Evolutionary conservation across 2,797 vertebrate genomes (phyloP), one percentile per base, ranked within the genome.

Genomic region (Acanthornis magna): DNA sequence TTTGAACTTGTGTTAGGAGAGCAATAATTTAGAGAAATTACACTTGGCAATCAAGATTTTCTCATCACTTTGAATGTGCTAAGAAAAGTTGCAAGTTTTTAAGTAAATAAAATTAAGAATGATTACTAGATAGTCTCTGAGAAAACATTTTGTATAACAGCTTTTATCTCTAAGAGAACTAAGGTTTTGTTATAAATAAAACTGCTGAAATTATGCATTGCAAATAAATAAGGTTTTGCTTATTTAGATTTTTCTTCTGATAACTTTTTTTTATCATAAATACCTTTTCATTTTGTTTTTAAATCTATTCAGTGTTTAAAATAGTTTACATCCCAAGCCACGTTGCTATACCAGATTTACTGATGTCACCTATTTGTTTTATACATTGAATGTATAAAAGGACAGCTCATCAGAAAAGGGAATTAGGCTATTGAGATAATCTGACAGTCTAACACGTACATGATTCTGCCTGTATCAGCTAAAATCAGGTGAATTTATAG

Each of bases 181-280:
- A 34, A 88, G 18, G 32, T 34, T 79, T 78, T 70, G 9, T 73
- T 57, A 66, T 60, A 91, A 93, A 93, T 80, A 68, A 80, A 89
- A 34, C 85, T 62, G 32, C 47, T 54, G 55, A 79, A 91, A 70
- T 92, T 70, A 95, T 50, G 63, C 70, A 71, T 81, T 88, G 51
- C 66, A 93, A 95, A 94, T 78, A 89, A 92, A 94, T 63, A 73
- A 36, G 15, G 34, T 79, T 94, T 91, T 84, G 60, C 70, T 76
- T 88, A 63, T 84, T 84, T 75, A 63, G 47, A 77, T 85, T 80
- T 79, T 84, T 67, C 40, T 75, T 34, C 62, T 76, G 81, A 42
- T 61, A 58, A 8, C n/a, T n/a, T 67, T 68, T 53, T 77, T 73
- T 92, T 91, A 91, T 78, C 43, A 81, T 74, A 72, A 88, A 55